These are phyloP conservation scores for Brachirus orientalis DNA, from an alignment of 2,113 vertebrate species.

Conservation along the genomic window DNA sequence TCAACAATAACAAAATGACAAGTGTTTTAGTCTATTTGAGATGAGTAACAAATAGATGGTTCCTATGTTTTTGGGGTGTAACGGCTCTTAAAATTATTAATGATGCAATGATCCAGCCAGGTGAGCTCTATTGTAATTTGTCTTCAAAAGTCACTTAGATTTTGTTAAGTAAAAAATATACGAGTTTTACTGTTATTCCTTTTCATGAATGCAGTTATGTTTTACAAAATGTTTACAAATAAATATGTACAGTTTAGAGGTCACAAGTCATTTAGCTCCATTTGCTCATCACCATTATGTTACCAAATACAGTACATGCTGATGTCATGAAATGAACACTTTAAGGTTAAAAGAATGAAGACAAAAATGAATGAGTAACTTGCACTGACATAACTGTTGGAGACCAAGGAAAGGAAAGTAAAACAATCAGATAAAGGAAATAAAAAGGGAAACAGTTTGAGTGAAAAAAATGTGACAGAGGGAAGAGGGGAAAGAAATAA, in stretches of 20 bases:
- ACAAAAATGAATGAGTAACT: constrained; percentile 6
- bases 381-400: constrained; percentile 22
- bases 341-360: neutral
- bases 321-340: constrained; percentile 11
- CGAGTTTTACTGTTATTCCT: neutral
- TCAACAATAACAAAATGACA: neutral
- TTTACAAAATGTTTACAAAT: neutral
- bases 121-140: neutral
- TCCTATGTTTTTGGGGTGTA: neutral
- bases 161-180: neutral
- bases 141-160: neutral
- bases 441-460: constrained; percentile 62
- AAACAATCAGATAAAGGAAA: constrained; percentile 53
- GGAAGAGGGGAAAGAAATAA: constrained; percentile 11
- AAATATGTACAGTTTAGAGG: neutral
- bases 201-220: neutral
- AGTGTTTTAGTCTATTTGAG: neutral
- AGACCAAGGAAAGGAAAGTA: constrained; percentile 53
- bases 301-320: neutral
- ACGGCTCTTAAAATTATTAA: too few relatives aligned
- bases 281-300: constrained; percentile 5
- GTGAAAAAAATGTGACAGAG: constrained; percentile 62
- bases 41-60: neutral
- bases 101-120: too few relatives aligned
- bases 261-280: neutral